Base-by-base conservation (phyloP, 2,113 vertebrate genomes). In the Irena cyanogastra region DNA sequence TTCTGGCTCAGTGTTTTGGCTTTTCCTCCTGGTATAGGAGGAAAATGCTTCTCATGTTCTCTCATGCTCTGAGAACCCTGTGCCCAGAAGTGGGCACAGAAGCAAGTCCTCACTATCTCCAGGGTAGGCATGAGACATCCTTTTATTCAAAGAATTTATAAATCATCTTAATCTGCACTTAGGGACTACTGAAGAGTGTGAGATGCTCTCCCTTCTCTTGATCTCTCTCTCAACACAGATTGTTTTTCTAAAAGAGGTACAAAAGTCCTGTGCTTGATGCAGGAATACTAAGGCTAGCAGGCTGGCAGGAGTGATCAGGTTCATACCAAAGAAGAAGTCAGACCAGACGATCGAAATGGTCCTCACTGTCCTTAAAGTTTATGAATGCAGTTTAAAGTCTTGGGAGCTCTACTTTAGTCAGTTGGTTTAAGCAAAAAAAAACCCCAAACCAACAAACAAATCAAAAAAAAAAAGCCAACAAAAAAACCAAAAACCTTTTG, bases 101-200 rank as follows among this genome's bases (percentile, higher is more conserved):
- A 85, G 13, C 2, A 4, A 10, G 27, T 72, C 30, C 8, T 80
- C 50, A 30, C 20, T 50, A 9, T 63, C 20, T 54, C 35, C 77
- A 50, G 12, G 18, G 15, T 54, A 86, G 44, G 23, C 9, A 54
- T 0, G 1, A 57, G 16, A 16, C n/a, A 66, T 70, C 11, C 33
- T 54, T 81, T 65, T 72, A n/a, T 76, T 75, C 47, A 60, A 59
- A 47, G 21, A n/a, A n/a, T 35, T 76, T 23, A 3, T 60, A 87
- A 91, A 9, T 35, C 42, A 81, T 20, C 37, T 74, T 88, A 69
- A 72, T 16, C 28, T 61, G 23, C 27, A 37, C 5, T 80, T 61
- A 31, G 0, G 2, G 28, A 52, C 19, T 47, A 15, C 13, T 26
- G 35, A 35, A 56, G 2, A 77, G 9, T 1, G 1, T 11, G 22